Percentiles rank a stretch among this genome's conserved stretches.
Conservation (phyloP, 2,113 vertebrate genomes). For the Xiphorhynchus elegans region DNA sequence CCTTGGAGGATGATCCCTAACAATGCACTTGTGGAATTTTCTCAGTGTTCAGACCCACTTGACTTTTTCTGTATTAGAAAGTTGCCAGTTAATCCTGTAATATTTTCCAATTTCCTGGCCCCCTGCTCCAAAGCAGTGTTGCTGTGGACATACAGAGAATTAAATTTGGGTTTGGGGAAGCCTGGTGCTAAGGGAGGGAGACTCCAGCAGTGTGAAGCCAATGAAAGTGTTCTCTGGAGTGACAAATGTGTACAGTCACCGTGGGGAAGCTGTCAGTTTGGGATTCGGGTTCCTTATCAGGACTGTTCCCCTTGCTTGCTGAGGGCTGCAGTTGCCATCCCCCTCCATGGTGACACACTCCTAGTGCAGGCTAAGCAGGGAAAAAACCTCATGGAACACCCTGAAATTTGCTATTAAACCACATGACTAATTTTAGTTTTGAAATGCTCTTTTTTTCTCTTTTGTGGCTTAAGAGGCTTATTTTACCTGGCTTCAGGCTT, state of each 20-base stretch:
- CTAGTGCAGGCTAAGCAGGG: not conserved
- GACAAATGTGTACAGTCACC: not conserved
- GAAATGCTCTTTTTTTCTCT: not conserved
- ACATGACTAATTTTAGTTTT: constrained; percentile 27
- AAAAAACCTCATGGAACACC: not conserved
- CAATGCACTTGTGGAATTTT: too few relatives aligned
- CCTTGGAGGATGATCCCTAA: not conserved
- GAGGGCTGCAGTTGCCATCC: not conserved
- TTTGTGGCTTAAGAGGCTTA: constrained; percentile 25
- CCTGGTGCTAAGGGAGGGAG: not conserved
- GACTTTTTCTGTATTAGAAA: not conserved
- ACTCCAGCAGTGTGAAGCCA: not conserved
- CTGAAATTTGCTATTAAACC: not conserved
- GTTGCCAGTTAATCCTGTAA: not conserved
- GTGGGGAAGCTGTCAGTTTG: not conserved
- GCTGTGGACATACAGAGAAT: not conserved
- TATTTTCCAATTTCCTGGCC: not conserved
- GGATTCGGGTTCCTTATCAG: not conserved
- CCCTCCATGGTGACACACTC: not conserved
- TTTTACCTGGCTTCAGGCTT: constrained; percentile 47
- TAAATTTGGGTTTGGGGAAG: not conserved
- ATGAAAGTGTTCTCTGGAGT: not conserved
- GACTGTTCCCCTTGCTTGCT: not conserved
- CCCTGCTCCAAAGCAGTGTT: not conserved
- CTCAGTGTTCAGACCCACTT: not conserved